These are phyloP conservation scores for Azorinus chamasolen DNA, from an alignment of 2,888 invertebrate species.

Conservation along the genomic window DNA sequence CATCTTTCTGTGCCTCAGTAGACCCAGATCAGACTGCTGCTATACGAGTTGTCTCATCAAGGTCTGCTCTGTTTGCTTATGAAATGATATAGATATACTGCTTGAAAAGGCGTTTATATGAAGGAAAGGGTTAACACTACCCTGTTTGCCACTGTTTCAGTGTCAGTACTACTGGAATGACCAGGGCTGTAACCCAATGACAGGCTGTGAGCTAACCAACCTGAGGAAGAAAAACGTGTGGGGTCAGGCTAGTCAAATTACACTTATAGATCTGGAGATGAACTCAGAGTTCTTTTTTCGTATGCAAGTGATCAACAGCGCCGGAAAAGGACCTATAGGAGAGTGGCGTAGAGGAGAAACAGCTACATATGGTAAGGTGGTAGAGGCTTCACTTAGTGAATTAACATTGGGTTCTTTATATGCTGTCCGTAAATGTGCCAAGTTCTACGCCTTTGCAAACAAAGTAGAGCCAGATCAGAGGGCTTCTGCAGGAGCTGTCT, in stretches of 20 bases:
- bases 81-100: too few relatives aligned
- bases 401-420: too few relatives aligned
- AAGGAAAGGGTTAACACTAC: too few relatives aligned
- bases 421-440: too few relatives aligned
- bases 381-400: too few relatives aligned
- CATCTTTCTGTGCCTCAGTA: too few relatives aligned
- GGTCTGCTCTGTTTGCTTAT: too few relatives aligned
- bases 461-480: too few relatives aligned
- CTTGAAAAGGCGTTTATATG: too few relatives aligned
- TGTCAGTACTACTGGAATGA: conserved; percentile 57
- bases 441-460: too few relatives aligned
- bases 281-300: conserved; percentile 60
- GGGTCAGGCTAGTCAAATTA: conserved; percentile 48
- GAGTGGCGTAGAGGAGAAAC: conserved; percentile 63
- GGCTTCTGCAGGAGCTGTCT: too few relatives aligned
- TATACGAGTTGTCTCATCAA: too few relatives aligned
- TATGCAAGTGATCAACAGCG: conserved; percentile 55
- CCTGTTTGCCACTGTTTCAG: conserved; percentile 24
- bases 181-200: conserved; percentile 54
- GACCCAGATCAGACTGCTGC: background rate
- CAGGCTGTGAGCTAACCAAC: conserved; percentile 35
- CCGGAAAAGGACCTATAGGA: conserved; percentile 58
- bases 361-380: conserved; percentile 35
- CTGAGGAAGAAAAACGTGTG: conserved; percentile 42
- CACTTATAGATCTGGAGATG: conserved; percentile 50